Evolutionary conservation across 2,888 invertebrate species (phyloP).

Genomic region (Ptilodon capucinus): DNA sequence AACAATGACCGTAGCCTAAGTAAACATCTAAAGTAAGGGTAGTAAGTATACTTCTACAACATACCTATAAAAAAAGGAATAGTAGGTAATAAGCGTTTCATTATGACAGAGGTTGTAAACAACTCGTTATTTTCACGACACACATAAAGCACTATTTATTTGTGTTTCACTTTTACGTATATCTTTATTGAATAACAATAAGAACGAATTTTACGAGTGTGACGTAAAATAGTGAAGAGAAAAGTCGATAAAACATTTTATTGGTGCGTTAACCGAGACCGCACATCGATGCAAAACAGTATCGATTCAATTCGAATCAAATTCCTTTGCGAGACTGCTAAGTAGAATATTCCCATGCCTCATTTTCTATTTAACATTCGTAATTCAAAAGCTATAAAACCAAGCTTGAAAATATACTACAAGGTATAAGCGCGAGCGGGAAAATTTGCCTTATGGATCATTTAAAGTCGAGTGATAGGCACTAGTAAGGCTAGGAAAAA

Average conservation of each 20-base stretch:
- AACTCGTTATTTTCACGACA: conserved; percentile 15
- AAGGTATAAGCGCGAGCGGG: conserved; percentile 41
- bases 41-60: conserved; percentile 4
- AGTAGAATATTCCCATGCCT: conserved; percentile 62
- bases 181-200: conserved; percentile 34
- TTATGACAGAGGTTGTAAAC: conserved; percentile 16
- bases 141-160: conserved; percentile 16
- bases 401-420: conserved; percentile 36
- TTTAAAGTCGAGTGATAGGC: no score
- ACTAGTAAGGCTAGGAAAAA: no score
- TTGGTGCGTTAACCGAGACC: conserved; percentile 27
- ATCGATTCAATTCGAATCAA: conserved; percentile 50
- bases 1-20: no score
- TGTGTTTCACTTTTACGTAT: conserved; percentile 18
- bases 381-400: conserved; percentile 65
- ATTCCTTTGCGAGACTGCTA: conserved; percentile 40
- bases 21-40: no score
- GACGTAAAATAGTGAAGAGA: conserved; percentile 26
- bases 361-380: conserved; percentile 66
- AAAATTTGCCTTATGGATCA: no score
- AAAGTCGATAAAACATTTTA: conserved; percentile 38
- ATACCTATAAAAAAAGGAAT: conserved; percentile 11
- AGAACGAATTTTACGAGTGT: conserved; percentile 29
- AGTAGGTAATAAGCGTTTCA: conserved; percentile 11
- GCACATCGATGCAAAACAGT: conserved; percentile 35